These are phyloP conservation scores for Cirrhinus molitorella DNA, from an alignment of 2,797 vertebrate genomes.

Conservation along the genomic window DNA sequence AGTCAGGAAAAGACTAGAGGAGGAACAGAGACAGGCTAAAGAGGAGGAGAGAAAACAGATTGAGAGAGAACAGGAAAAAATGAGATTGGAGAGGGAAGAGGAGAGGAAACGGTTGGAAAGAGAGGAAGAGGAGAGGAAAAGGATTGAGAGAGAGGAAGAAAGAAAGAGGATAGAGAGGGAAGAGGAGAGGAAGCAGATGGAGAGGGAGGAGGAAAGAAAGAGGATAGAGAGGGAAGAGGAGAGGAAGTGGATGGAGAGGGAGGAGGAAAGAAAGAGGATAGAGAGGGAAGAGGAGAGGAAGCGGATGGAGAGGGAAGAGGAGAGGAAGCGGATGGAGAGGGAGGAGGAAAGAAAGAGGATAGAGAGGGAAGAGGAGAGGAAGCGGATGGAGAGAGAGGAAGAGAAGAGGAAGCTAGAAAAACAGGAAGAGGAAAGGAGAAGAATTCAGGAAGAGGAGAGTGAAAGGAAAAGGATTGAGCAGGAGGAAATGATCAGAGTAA, in stretches of 20 bases:
- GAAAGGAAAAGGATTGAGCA: slow-evolving; percentile 19
- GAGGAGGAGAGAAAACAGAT: slow-evolving; percentile 26
- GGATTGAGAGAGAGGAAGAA: background rate
- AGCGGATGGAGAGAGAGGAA: background rate
- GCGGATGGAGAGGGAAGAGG: background rate
- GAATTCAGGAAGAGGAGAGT: slow-evolving; percentile 19
- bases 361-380: slow-evolving; percentile 21
- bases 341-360: slow-evolving; percentile 28
- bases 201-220: slow-evolving; percentile 20
- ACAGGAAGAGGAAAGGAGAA: slow-evolving; percentile 38
- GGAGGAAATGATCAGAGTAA: slow-evolving; percentile 25
- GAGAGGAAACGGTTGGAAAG: background rate
- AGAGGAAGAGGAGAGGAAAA: background rate
- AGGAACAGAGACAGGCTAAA: slow-evolving; percentile 22
- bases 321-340: background rate
- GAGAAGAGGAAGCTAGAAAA: slow-evolving; percentile 19
- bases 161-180: background rate
- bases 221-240: background rate
- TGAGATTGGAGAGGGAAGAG: background rate
- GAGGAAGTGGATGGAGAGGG: background rate
- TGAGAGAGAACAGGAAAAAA: slow-evolving; percentile 24
- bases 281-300: slow-evolving; percentile 26
- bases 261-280: background rate
- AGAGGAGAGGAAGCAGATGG: background rate
- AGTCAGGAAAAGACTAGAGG: slow-evolving; percentile 35